These are phyloP conservation scores for Loxodonta africana DNA, from an alignment of 2,113 vertebrate genomes.

Conservation along the genomic window DNA sequence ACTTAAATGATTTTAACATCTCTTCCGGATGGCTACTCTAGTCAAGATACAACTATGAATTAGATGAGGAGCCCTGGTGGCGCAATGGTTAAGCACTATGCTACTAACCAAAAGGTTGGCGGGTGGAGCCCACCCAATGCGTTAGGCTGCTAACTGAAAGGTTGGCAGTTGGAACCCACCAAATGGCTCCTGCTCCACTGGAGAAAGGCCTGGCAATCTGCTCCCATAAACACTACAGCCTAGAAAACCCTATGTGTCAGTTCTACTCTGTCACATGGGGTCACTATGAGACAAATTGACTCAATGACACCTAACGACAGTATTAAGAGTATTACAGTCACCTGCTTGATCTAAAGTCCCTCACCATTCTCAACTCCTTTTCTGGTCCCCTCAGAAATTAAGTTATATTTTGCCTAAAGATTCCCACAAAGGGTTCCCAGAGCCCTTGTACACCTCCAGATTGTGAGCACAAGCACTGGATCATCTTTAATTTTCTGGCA, in stretches of 20 bases:
- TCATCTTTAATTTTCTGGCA: not conserved
- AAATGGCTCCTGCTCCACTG: not conserved
- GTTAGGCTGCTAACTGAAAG: not conserved
- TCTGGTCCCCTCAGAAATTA: not conserved
- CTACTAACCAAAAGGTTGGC: not conserved
- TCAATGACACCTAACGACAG: too few relatives aligned
- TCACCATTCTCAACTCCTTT: not conserved
- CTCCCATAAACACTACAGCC: not conserved
- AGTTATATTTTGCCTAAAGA: not conserved
- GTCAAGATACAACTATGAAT: not conserved
- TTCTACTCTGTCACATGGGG: not conserved
- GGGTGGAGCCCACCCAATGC: not conserved
- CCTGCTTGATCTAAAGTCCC: not conserved
- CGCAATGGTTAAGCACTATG: not conserved
- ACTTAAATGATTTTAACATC: constrained; percentile 19
- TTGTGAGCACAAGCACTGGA: not conserved
- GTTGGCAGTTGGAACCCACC: not conserved
- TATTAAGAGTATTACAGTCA: not conserved
- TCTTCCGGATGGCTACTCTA: not conserved
- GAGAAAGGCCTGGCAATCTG: not conserved
- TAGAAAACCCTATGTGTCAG: not conserved
- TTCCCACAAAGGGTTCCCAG: not conserved
- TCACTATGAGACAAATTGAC: not conserved
- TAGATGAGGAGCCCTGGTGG: not conserved
- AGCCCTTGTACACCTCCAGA: not conserved